Evolutionary conservation across 2,797 vertebrate species (phyloP), one percentile per base, ranked within the genome.

Genomic region (Cynopterus sphinx): DNA sequence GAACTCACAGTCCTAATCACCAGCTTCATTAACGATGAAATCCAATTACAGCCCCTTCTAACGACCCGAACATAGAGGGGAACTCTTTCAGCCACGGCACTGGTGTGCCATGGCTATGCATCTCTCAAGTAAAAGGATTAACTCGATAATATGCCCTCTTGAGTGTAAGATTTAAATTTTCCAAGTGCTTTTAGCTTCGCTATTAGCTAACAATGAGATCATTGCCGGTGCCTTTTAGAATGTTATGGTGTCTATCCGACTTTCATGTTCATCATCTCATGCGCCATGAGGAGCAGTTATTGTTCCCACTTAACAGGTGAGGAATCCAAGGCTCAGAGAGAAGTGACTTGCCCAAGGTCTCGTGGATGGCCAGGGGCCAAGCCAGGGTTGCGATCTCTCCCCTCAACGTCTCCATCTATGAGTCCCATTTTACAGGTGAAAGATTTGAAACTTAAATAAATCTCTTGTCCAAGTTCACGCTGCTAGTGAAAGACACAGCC

Each of bases 341-440:
- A 85, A 36, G 21, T 11, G 43, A 77, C 36, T 53, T 15, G 4
- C 8, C 19, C 79, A 53, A n/a, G 9, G 12, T 36, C 22, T 87
- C 43, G 2, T 0, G 2, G 63, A 1, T 2, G 12, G 53, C 2
- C 9, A 43, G 28, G 22, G 39, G 6, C 59, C 8, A 6, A 59
- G 17, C 12, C 9, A 10, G 59, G 36, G 22, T 39, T 53, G 46
- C 31, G 5, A 0, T 53, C 57, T 31, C 21, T 28, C 11, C 28
- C 70, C 6, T 28, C 11, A 55, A 0, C 2, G 9, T 9, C 49
- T 6, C 19, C 17, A 22, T 31, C 41, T 46, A 1, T 49, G 13
- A 21, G 15, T 3, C 49, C 33, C 84, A 63, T 61, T 77, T 89
- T 39, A 51, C 11, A 77, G 85, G 12, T 10, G 24, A 68, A 73